Evolutionary conservation across 1,140 invertebrate species (phyloP).

Genomic region (Schlechtendalia chinensis): DNA sequence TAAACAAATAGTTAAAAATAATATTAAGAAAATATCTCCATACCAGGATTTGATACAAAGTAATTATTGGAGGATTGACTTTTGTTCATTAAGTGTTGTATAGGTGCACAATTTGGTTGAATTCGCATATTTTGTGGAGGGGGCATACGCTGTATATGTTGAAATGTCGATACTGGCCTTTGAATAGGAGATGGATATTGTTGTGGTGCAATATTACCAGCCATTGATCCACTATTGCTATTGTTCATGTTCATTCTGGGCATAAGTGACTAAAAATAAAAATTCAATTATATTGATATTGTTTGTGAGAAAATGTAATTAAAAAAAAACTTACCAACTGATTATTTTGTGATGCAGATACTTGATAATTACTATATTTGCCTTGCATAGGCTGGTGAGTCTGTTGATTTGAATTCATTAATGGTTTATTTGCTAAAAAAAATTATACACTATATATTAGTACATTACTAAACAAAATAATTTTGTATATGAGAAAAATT

Average conservation of each 20-base stretch:
- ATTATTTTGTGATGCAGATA: slow-evolving; percentile 40
- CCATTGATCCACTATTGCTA: slow-evolving; percentile 30
- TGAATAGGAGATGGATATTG: slow-evolving; percentile 44
- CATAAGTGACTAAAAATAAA: slow-evolving; percentile 15
- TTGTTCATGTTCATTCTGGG: slow-evolving; percentile 41
- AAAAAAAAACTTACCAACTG: slow-evolving; percentile 28
- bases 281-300: too few species aligned
- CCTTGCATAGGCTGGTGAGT: slow-evolving; percentile 45
- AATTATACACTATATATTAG: not conserved
- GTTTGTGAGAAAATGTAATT: too few species aligned
- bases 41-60: slow-evolving; percentile 33
- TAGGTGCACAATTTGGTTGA: slow-evolving; percentile 35
- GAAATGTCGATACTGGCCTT: slow-evolving; percentile 35
- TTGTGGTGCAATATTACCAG: slow-evolving; percentile 29
- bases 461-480: not conserved
- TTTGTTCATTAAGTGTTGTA: slow-evolving; percentile 49
- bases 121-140: slow-evolving; percentile 44
- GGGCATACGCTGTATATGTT: slow-evolving; percentile 39
- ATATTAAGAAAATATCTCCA: not conserved
- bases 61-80: slow-evolving; percentile 34
- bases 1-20: not conserved
- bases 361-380: slow-evolving; percentile 43
- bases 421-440: slow-evolving; percentile 30
- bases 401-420: slow-evolving; percentile 47
- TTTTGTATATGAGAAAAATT: not conserved